These are phyloP conservation scores for Microdon myrmicae DNA, from an alignment of 2,888 invertebrate genomes.

Conservation along the genomic window DNA sequence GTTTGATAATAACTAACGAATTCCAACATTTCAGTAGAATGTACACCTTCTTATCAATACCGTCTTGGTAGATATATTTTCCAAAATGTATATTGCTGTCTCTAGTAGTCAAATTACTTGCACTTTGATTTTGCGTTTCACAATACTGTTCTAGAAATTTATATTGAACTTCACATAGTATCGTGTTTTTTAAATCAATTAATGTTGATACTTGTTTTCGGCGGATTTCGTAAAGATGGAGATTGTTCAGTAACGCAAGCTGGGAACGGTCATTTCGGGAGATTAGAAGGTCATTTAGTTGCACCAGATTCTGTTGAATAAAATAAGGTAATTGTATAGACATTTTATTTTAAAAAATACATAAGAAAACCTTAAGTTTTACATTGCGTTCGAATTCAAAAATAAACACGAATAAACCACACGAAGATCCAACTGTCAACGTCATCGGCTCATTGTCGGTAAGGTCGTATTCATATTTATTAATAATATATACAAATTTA, in stretches of 20 bases:
- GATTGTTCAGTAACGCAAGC: constrained; percentile 55
- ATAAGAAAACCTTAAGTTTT: no score
- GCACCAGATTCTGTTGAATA: constrained; percentile 21
- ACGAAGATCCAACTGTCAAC: no score
- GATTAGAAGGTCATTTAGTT: constrained; percentile 8
- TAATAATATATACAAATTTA: no score
- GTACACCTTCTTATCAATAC: constrained; percentile 54
- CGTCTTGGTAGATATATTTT: constrained; percentile 58
- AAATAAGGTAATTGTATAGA: constrained; percentile 23
- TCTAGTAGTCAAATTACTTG: constrained; percentile 8
- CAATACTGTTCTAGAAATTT: constrained; percentile 8
- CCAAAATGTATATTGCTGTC: constrained; percentile 55
- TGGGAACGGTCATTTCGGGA: constrained; percentile 14
- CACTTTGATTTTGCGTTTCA: not conserved
- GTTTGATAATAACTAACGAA: constrained; percentile 56
- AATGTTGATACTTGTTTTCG: constrained; percentile 56
- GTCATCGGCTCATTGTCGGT: no score
- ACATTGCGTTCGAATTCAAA: constrained; percentile 5
- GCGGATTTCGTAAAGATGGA: constrained; percentile 59
- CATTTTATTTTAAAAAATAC: constrained; percentile 20
- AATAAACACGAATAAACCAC: no score
- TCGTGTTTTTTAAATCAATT: constrained; percentile 54
- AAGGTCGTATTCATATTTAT: no score
- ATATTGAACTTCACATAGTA: constrained; percentile 12
- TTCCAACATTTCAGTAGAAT: constrained; percentile 60